phyloP scores from a whole-genome alignment of 2,113 vertebrate genomes.

The Chroicocephalus ridibundus region DNA sequence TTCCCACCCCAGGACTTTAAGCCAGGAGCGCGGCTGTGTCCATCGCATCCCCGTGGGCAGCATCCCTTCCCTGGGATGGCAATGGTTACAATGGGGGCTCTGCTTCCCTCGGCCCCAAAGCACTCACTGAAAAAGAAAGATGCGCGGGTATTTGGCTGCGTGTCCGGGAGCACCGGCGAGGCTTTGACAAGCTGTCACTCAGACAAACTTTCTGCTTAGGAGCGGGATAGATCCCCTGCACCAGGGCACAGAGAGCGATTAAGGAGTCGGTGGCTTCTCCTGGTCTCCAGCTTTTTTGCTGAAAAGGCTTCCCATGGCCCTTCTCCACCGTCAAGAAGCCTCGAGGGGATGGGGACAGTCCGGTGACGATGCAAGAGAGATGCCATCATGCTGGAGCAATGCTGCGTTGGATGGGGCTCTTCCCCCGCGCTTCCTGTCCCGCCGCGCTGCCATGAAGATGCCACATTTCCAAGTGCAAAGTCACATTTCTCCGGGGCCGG shows the following conservation, averaged over 20 bases:
- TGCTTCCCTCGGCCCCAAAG: background rate
- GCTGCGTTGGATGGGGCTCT: accelerated
- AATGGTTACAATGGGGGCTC: background rate
- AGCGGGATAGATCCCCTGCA: background rate
- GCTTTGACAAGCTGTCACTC: background rate
- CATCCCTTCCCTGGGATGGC: background rate
- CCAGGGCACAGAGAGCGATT: background rate
- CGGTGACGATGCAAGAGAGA: no score
- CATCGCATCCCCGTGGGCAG: background rate
- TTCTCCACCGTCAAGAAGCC: background rate
- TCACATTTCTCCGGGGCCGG: accelerated
- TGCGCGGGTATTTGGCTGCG: background rate
- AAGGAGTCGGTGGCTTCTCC: background rate
- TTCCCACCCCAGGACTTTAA: background rate
- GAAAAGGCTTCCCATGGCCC: background rate
- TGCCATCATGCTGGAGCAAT: no score
- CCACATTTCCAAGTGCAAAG: background rate
- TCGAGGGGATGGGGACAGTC: accelerated
- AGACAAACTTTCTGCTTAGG: background rate
- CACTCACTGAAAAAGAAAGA: background rate
- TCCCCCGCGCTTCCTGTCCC: background rate
- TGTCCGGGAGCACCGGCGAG: background rate
- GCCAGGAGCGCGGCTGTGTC: accelerated
- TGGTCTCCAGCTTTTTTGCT: background rate
- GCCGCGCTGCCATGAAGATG: accelerated